Conservation (phyloP, 1,140 invertebrate genomes). For the Drosophila azteca region DNA sequence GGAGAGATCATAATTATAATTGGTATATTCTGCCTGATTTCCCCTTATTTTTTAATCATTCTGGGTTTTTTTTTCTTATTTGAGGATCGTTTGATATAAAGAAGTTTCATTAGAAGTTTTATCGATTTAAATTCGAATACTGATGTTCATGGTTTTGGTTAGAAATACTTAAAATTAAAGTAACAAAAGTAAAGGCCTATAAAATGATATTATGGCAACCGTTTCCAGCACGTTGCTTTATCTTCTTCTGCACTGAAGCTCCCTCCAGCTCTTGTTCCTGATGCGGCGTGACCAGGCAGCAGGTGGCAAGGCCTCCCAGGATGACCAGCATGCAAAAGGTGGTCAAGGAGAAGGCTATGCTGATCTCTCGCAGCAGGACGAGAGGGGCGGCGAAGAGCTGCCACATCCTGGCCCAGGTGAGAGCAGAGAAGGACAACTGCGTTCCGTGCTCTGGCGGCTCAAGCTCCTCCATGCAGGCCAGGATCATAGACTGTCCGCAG, state of each 20-base stretch:
- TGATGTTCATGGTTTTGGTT: conserved; percentile 2
- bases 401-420: conserved; percentile 75
- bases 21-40: no score
- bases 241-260: neutral
- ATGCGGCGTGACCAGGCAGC: conserved; percentile 52
- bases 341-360: conserved; percentile 69
- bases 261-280: neutral
- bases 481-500: conserved; percentile 71
- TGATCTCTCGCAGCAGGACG: conserved; percentile 66
- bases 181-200: neutral
- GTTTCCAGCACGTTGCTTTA: conserved; percentile 16
- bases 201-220: conserved; percentile 6
- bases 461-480: conserved; percentile 68
- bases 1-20: no score
- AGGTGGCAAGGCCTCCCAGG: conserved; percentile 72
- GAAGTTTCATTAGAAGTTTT: no score
- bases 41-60: no score
- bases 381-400: conserved; percentile 78
- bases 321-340: conserved; percentile 69
- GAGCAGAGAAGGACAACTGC: conserved; percentile 67
- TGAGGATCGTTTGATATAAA: no score
- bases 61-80: no score
- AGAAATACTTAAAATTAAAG: conserved; percentile 27
- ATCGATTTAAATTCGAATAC: conserved; percentile 42
- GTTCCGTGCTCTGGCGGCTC: conserved; percentile 55